Conservation (phyloP, 1,140 invertebrate species). For the Calliopsis andreniformis region DNA sequence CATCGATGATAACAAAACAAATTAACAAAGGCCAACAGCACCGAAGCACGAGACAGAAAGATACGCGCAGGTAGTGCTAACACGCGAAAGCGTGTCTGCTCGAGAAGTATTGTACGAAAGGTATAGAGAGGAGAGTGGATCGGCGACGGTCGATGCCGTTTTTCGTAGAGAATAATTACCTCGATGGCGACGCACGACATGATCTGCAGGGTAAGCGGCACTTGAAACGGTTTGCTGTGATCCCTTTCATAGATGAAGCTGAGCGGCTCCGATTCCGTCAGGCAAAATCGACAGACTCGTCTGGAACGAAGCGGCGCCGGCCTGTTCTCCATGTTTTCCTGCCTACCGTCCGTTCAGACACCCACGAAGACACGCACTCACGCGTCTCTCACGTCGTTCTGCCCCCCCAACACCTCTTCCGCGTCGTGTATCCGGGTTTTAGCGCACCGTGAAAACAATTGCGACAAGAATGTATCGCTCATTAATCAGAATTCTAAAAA, state of each 20-base stretch:
- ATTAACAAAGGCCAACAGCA: not conserved
- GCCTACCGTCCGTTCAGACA: conserved; percentile 41
- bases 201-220: conserved; percentile 87
- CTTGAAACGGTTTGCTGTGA: conserved; percentile 78
- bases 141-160: conserved; percentile 4
- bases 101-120: not conserved
- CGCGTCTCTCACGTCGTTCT: conserved; percentile 20
- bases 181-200: conserved; percentile 89
- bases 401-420: not conserved
- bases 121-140: not conserved
- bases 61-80: not conserved
- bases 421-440: not conserved
- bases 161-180: conserved; percentile 80
- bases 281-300: conserved; percentile 88
- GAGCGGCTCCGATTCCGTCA: conserved; percentile 83
- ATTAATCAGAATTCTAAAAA: conserved; percentile 30
- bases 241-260: conserved; percentile 85
- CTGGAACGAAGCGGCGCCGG: conserved; percentile 82
- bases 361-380: conserved; percentile 39
- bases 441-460: not conserved
- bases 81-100: not conserved
- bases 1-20: conserved; percentile 14
- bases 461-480: conserved; percentile 7
- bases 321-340: conserved; percentile 82
- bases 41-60: not conserved